These are phyloP conservation scores for Volucella inflata DNA, from an alignment of 2,888 invertebrate species.

Conservation along the genomic window DNA sequence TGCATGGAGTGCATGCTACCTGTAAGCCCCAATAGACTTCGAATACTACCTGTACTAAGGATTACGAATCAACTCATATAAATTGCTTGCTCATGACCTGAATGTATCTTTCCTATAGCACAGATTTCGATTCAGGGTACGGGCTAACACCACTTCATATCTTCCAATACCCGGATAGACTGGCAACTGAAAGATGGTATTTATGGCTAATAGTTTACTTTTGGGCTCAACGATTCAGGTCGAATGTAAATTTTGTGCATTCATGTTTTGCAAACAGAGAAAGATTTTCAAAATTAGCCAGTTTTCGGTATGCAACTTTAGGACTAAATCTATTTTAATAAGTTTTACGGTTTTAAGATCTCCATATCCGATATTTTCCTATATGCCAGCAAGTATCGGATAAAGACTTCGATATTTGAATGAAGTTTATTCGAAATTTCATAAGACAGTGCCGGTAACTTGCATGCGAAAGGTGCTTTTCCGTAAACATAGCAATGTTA, in stretches of 20 bases:
- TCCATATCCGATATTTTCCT: slow-evolving; percentile 30
- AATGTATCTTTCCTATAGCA: slow-evolving; percentile 34
- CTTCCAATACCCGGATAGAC: background rate
- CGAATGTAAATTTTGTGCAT: slow-evolving; percentile 47
- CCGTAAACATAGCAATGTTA: slow-evolving; percentile 50
- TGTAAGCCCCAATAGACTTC: slow-evolving; percentile 8
- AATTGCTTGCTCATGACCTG: slow-evolving; percentile 50
- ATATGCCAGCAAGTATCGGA: slow-evolving; percentile 14
- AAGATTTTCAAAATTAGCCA: slow-evolving; percentile 60
- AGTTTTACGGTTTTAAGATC: slow-evolving; percentile 52
- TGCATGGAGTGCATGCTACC: slow-evolving; percentile 41
- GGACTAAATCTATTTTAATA: slow-evolving; percentile 44
- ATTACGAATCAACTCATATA: slow-evolving; percentile 69
- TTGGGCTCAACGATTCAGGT: slow-evolving; percentile 49
- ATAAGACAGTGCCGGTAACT: slow-evolving; percentile 55
- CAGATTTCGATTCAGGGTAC: slow-evolving; percentile 18
- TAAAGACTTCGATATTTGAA: slow-evolving; percentile 38
- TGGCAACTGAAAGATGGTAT: slow-evolving; percentile 45
- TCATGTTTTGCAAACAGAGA: slow-evolving; percentile 25
- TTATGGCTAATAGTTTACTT: slow-evolving; percentile 45
- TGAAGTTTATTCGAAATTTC: slow-evolving; percentile 58
- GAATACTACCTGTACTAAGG: slow-evolving; percentile 38
- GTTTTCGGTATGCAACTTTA: slow-evolving; percentile 22
- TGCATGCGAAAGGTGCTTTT: slow-evolving; percentile 44
- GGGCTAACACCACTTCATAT: background rate